phyloP scores from a whole-genome alignment of 2,797 vertebrate species.

The Pangasius krempfi region DNA sequence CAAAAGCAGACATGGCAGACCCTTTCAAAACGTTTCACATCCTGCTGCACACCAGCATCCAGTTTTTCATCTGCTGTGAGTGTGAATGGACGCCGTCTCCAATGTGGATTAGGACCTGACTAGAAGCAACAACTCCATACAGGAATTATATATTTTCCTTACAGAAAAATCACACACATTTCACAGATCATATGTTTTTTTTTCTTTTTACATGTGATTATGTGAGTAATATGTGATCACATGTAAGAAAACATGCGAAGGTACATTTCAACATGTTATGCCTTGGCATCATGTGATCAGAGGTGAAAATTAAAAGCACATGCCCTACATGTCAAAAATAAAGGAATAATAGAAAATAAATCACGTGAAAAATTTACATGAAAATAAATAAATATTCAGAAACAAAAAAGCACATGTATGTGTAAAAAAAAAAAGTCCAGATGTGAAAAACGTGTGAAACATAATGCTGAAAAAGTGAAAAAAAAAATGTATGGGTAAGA shows the following conservation, averaged over 20 bases:
- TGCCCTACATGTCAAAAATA: not conserved
- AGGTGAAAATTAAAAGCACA: not conserved
- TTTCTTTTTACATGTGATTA: not conserved
- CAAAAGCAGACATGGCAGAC: constrained; percentile 62
- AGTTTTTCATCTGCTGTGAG: constrained; percentile 25
- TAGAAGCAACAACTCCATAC: not conserved
- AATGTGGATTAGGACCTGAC: constrained; percentile 1
- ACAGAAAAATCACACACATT: not conserved
- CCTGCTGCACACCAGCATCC: constrained; percentile 42
- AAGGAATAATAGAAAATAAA: too few relatives aligned
- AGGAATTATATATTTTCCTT: not conserved
- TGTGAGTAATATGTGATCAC: not conserved
- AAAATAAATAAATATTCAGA: too few relatives aligned
- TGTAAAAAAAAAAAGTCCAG: not conserved
- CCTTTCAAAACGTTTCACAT: constrained; percentile 56
- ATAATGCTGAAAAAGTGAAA: not conserved
- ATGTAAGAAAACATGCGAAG: not conserved
- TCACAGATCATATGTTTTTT: not conserved
- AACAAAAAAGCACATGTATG: not conserved
- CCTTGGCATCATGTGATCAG: not conserved
- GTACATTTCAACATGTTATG: not conserved
- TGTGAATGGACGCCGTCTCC: not conserved
- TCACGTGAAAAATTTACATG: too few relatives aligned
- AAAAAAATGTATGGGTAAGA: not conserved
- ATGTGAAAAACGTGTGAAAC: not conserved